Evolutionary conservation across 2,888 invertebrate species (phyloP).

Genomic region (Torymus auratus): DNA sequence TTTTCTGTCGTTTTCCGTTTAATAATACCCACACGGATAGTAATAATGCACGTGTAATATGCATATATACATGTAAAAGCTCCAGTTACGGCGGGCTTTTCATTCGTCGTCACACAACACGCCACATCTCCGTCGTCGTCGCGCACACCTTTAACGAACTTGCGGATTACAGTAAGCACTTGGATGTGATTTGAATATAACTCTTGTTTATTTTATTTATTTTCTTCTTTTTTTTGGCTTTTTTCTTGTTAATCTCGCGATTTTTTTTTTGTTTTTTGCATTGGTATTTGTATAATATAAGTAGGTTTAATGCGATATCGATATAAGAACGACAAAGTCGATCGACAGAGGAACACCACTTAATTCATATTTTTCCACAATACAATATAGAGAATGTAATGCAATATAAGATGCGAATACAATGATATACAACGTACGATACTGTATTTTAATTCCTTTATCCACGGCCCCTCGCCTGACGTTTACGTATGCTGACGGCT

Average conservation of each 20-base stretch:
- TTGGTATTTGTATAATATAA: no score
- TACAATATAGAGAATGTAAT: constrained; percentile 42
- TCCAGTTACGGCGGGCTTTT: neutral
- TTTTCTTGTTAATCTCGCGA: no score
- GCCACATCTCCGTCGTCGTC: no score
- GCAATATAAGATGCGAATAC: constrained; percentile 41
- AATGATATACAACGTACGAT: constrained; percentile 40
- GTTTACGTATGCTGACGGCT: no score
- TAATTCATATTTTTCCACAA: constrained; percentile 41
- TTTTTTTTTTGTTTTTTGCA: no score
- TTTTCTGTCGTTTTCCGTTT: neutral
- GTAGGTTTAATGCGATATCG: constrained; percentile 16
- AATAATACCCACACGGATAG: constrained; percentile 19
- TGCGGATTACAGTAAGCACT: constrained; percentile 50
- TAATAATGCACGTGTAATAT: constrained; percentile 19
- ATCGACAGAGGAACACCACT: constrained; percentile 52
- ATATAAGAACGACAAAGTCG: constrained; percentile 31
- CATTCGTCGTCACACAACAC: neutral
- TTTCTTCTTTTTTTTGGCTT: neutral
- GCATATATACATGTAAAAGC: constrained; percentile 24
- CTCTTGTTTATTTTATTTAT: constrained; percentile 9
- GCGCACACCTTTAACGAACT: constrained; percentile 34
- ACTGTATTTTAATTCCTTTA: constrained; percentile 13
- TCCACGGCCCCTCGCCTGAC: no score
- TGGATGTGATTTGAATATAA: constrained; percentile 16